Conservation (phyloP, 2,888 invertebrate species). For the Meiosimyza decipiens region DNA sequence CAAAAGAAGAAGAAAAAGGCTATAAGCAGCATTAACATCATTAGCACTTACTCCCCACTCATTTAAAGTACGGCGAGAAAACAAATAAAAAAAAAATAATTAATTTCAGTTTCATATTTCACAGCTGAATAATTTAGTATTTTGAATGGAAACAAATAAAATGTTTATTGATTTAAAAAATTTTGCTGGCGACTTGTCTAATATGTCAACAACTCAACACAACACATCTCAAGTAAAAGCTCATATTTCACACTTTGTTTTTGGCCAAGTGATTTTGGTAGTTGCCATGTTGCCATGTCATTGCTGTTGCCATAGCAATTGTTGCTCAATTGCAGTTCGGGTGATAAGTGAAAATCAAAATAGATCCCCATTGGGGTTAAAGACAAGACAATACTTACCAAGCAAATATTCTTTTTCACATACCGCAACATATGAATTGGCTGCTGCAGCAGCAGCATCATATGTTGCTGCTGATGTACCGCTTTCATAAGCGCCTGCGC, state of each 20-base stretch:
- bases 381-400: conserved; percentile 55
- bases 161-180: conserved; percentile 22
- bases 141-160: conserved; percentile 16
- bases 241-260: conserved; percentile 9
- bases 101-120: conserved; percentile 53
- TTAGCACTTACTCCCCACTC: not conserved
- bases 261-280: no score
- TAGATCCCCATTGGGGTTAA: not conserved
- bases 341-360: not conserved
- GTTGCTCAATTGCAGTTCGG: not conserved
- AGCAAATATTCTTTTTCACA: conserved; percentile 66
- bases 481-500: conserved; percentile 54
- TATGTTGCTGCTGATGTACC: conserved; percentile 54
- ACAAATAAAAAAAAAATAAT: conserved; percentile 19
- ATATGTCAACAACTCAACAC: not conserved
- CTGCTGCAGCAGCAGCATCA: conserved; percentile 55
- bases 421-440: conserved; percentile 44
- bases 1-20: conserved; percentile 24
- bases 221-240: not conserved
- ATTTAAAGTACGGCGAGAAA: not conserved
- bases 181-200: conserved; percentile 19
- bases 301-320: not conserved
- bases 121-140: conserved; percentile 49
- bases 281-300: not conserved
- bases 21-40: conserved; percentile 17